A percentile compares a stretch with the other conserved stretches of the same genome.
Evolutionary conservation across 1,140 invertebrate genomes (phyloP).

Genomic region (Agrypnia vestita): DNA sequence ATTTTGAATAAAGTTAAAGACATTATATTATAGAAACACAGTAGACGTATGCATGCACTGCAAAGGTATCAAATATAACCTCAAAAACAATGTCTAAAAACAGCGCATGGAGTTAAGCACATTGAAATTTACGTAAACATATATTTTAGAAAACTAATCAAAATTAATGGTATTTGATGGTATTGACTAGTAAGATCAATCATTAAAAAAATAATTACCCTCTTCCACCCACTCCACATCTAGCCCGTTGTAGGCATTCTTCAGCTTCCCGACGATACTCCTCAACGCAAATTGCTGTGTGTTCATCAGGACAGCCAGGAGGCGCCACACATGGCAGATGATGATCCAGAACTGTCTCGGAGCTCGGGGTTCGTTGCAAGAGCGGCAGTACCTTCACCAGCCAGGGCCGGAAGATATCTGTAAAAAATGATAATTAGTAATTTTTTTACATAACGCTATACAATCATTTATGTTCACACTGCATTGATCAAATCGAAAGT

Average conservation of each 20-base stretch:
- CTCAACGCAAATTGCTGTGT: conserved; percentile 86
- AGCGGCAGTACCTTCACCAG: conserved; percentile 78
- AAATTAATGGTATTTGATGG: too few species aligned
- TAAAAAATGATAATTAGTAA: conserved; percentile 39
- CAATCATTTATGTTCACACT: too few species aligned
- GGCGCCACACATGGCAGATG: not conserved
- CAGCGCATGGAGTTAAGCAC: too few species aligned
- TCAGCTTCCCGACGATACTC: conserved; percentile 85
- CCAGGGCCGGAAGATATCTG: conserved; percentile 82
- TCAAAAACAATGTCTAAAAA: too few species aligned
- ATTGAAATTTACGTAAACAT: too few species aligned
- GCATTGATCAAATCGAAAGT: too few species aligned
- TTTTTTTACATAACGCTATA: too few species aligned
- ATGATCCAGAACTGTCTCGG: conserved; percentile 63
- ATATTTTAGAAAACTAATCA: too few species aligned
- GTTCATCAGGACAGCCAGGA: conserved; percentile 72
- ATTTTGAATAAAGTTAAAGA: too few species aligned
- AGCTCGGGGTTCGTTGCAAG: conserved; percentile 83
- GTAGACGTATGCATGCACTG: too few species aligned
- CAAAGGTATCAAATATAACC: too few species aligned
- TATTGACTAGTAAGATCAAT: conserved; percentile 16
- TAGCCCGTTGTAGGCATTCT: conserved; percentile 90
- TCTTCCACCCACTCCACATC: conserved; percentile 91
- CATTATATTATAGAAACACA: too few species aligned
- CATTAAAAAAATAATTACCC: conserved; percentile 65